phyloP scores from a whole-genome alignment of 2,888 invertebrate species.

The Toxonevra muliebris region DNA sequence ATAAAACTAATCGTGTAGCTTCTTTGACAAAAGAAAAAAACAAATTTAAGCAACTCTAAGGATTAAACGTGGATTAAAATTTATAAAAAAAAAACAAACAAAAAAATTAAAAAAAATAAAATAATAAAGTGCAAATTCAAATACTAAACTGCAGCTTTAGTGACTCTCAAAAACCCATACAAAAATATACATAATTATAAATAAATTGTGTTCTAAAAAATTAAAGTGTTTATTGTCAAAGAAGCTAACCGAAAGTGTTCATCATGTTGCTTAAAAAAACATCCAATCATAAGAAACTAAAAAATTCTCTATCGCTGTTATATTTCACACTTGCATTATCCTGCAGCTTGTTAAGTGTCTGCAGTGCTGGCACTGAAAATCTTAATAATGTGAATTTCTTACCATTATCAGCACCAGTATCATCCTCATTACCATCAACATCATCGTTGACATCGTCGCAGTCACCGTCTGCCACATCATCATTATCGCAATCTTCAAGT shows the following conservation, averaged over 20 bases:
- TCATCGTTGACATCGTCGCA: constrained; percentile 2
- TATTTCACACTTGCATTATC: constrained; percentile 36
- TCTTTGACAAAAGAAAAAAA: background rate
- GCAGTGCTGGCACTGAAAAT: constrained; percentile 57
- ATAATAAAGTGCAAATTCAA: background rate
- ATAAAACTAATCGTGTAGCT: background rate
- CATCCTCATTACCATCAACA: constrained; percentile 15
- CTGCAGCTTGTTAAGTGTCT: constrained; percentile 41
- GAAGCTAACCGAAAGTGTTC: constrained; percentile 20
- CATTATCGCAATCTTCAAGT: constrained; percentile 48
- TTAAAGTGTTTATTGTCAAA: constrained; percentile 18
- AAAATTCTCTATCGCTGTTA: constrained; percentile 24
- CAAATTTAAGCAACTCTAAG: too few relatives aligned
- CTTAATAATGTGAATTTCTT: constrained; percentile 39
- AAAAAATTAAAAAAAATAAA: constrained; percentile 6
- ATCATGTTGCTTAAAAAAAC: constrained; percentile 47
- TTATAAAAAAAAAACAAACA: constrained; percentile 21
- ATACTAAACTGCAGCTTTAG: constrained; percentile 20
- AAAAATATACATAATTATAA: too few relatives aligned
- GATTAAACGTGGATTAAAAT: too few relatives aligned
- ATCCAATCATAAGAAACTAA: constrained; percentile 34
- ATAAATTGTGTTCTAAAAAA: background rate
- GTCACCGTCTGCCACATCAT: constrained; percentile 15
- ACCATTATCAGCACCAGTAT: background rate
- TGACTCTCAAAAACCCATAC: too few relatives aligned